Evolutionary conservation across 2,797 vertebrate species (phyloP).

Genomic region (Streptopelia turtur): DNA sequence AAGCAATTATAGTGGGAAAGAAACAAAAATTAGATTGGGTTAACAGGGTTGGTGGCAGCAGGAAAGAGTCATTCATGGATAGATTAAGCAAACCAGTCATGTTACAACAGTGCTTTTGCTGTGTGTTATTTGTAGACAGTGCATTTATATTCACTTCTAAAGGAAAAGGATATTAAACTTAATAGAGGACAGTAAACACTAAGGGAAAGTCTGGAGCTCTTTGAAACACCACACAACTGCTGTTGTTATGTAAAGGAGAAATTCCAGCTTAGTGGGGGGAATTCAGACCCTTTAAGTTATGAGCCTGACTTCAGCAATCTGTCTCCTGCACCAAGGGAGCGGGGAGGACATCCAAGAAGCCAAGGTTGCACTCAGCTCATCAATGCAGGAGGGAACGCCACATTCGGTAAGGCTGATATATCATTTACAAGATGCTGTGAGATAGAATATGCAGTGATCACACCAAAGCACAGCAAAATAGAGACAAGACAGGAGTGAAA

Average conservation of each 20-base stretch:
- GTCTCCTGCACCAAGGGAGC: background rate
- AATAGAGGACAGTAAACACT: background rate
- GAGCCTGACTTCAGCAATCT: background rate
- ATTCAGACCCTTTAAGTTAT: background rate
- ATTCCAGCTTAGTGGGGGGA: background rate
- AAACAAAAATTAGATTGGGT: background rate
- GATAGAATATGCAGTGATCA: conserved; percentile 8
- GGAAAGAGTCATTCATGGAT: background rate
- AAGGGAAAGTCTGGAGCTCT: background rate
- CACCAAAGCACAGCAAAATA: background rate
- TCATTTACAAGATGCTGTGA: conserved; percentile 32
- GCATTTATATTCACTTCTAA: background rate
- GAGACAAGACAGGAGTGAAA: conserved; percentile 7
- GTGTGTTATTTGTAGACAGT: background rate
- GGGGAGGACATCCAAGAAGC: background rate
- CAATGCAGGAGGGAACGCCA: background rate
- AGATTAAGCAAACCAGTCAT: background rate
- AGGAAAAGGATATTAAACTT: background rate
- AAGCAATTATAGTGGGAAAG: background rate
- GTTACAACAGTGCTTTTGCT: background rate
- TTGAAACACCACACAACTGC: background rate
- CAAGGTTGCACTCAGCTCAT: background rate
- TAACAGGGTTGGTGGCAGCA: background rate
- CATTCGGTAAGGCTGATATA: background rate
- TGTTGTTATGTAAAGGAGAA: background rate